These are phyloP conservation scores for Aphaenogaster floridana DNA, from an alignment of 1,140 invertebrate genomes.

Conservation along the genomic window DNA sequence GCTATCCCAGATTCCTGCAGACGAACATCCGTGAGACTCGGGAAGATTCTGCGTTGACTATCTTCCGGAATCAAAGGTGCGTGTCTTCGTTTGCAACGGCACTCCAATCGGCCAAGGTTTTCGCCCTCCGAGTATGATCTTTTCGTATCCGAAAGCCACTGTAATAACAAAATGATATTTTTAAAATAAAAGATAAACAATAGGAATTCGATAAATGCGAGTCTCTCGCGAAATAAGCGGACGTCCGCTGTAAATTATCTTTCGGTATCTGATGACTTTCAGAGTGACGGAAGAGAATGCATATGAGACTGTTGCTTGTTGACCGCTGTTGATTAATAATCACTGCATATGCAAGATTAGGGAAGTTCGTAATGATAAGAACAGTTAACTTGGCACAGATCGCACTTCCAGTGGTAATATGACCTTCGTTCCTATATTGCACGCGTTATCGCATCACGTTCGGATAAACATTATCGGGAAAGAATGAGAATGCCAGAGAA, in stretches of 20 bases:
- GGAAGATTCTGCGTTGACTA: conserved; percentile 76
- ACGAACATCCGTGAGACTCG: conserved; percentile 78
- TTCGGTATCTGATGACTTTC: neutral
- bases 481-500: conserved; percentile 24
- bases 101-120: conserved; percentile 43
- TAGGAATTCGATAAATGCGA: conserved; percentile 12
- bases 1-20: conserved; percentile 79
- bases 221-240: neutral
- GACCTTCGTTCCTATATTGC: conserved; percentile 49
- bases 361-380: conserved; percentile 49
- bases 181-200: neutral
- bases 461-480: conserved; percentile 32
- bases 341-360: conserved; percentile 40
- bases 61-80: conserved; percentile 44
- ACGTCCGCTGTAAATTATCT: conserved; percentile 1
- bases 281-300: neutral
- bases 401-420: conserved; percentile 35
- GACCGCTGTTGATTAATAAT: conserved; percentile 38
- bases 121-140: conserved; percentile 80
- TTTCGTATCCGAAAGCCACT: conserved; percentile 68
- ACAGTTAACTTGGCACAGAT: conserved; percentile 28
- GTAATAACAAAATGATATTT: conserved; percentile 57
- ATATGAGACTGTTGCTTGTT: neutral
- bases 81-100: conserved; percentile 29
- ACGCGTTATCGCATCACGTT: conserved; percentile 35